Evolutionary conservation across 2,113 vertebrate species (phyloP), one percentile per base, ranked within the genome.

Genomic region (Eolophus roseicapilla): DNA sequence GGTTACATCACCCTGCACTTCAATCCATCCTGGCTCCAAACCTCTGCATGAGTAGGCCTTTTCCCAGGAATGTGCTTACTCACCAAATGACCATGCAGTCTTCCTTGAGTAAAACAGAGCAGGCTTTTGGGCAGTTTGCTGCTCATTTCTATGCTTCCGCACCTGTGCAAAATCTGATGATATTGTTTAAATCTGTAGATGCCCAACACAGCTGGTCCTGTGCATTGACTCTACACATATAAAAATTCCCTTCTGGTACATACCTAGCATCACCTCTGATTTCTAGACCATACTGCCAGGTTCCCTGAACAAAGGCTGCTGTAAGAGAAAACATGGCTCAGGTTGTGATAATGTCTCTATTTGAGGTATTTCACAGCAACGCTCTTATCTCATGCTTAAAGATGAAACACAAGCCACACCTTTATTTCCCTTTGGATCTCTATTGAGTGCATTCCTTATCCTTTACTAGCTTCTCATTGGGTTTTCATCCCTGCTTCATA

Each of bases 351-450:
- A 43, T 71, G 92, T 83, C 88, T 94, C 43, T 69, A 8, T 81
- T 67, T 91, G 57, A 86, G 57, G 47, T 79, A 68, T 92, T 92
- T 84, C 77, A 47, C 28, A 47, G 76, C 17, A 44, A 39, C 6
- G 0, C 7, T 92, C 73, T 86, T 86, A 89, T 43, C 60, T 93
- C 35, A 17, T 31, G 43, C 35, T 52, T 82, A 47, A 84, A 86
- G 77, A 78, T 31, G 80, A 95, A 93, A 91, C 39, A 68, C 14
- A 44, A 91, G 27, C 29, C 60, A 79, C 17, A 29, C 55, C 89
- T 84, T 91, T 92, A 57, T 75, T 89, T 89, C 69, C 39, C 27
- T 91, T 78, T 93, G 65, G 17, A 62, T 82, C 60, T 84, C 43
- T 68, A 50, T 63, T 39, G n/a, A 81, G 29, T 21, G 19, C 50